Base-by-base conservation (phyloP, 1,140 invertebrate genomes). In the Penaeus indicus region DNA sequence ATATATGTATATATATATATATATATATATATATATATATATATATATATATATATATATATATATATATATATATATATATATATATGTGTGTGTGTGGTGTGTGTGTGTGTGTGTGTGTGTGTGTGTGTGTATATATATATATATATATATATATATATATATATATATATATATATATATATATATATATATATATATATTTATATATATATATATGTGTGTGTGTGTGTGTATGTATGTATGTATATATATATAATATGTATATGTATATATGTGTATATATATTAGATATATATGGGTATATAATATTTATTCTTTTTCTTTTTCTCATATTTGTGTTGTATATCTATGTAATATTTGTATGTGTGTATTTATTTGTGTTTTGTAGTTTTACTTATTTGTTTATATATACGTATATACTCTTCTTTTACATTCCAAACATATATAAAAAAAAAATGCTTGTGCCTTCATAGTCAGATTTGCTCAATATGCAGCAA, bases 51-150 rank as follows among this genome's bases (percentile, higher is more conserved):
- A 19, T 16, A 69, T 69, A 19, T 5, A 16, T 69, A 19, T 69
- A 16, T 69, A 69, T 67, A 67, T 67, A 67, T 16, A 67, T 67
- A 67, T 67, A 67, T 67, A 67, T 67, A 67, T 67, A 16, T 67
- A 67, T 67, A 4, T 67, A 18, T 67, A 25, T 69, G 10, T 69
- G 8, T 13, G 19, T 10, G 10, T 25, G 27, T 42, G 5, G 5
- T 69, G n/a, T 64, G n/a, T 64, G n/a, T 64, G n/a, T 64, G n/a
- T 64, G n/a, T 64, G n/a, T 64, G n/a, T 64, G n/a, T 64, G n/a
- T 64, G n/a, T 64, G n/a, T 64, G n/a, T 64, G n/a, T 64, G n/a
- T 42, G 5, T 42, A 42, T 42, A 42, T 42, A 42, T 42, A 42
- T 42, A 42, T 42, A 2, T 42, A 42, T 42, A 42, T 42, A 42